Evolutionary conservation across 2,888 invertebrate species (phyloP), one percentile per base, ranked within the genome.

Genomic region (Polyploca ridens): DNA sequence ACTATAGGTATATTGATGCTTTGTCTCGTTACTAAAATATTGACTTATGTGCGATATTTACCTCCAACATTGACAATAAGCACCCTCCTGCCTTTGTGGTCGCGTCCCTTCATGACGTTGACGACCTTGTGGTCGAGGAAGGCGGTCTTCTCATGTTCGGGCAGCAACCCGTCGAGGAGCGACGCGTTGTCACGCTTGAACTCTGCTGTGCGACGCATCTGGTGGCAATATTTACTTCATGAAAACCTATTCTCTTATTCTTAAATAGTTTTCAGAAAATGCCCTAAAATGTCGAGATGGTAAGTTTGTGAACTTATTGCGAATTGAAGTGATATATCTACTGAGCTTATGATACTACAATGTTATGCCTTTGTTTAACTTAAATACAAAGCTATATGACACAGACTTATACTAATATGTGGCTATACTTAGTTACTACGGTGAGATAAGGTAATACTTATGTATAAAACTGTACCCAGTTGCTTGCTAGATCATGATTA

Each of bases 131-230:
- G 95, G 33, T 97, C 95, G n/a, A 95, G 88, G 80, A 97, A 96
- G 8, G 96, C 95, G 0, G 92, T 91, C 81, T 95, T 95, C 80
- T 97, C 96, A 62, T 96, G 95, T 27, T 94, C 94, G 0, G 97
- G 96, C 79, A 96, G 83, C 64, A 98, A 86, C 49, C 96, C 95
- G 62, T 95, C 95, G 57, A 97, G 85, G 0, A 97, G 85, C 0
- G 92, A 82, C 1, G 95, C 95, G 81, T 98, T 94, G 72, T 97
- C 97, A 61, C 96, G 95, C 81, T 96, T 97, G 87, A 98, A 98
- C 69, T 95, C 95, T 3, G 97, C 97, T 63, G 96, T 94, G 67
- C 97, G 95, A 82, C 96, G 96, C 96, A 98, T 96, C 96, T 97
- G 86, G 3, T 41, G 87, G 79, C 71, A 69, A 73, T 69, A 72